A percentile compares a stretch with the other conserved stretches of the same genome.
phyloP scores from a whole-genome alignment of 2,113 vertebrate genomes.

The Phoxinus phoxinus region DNA sequence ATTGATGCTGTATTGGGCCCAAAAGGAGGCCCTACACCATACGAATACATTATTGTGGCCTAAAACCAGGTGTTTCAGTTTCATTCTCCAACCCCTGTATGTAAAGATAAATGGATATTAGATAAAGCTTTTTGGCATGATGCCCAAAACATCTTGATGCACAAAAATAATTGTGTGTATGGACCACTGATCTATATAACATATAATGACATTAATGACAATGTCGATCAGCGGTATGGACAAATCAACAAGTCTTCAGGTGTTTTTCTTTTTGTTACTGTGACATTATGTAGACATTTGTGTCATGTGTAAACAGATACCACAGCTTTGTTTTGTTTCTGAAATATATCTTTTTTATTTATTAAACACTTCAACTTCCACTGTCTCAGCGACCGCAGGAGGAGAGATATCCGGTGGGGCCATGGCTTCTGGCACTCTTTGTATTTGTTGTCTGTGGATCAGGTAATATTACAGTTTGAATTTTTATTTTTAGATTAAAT shows the following conservation, averaged over 20 bases:
- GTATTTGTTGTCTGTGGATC: constrained; percentile 85
- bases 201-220: no score
- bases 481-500: not conserved
- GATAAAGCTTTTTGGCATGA: not conserved
- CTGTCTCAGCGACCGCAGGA: constrained; percentile 78
- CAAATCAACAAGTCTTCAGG: not conserved
- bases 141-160: no score
- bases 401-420: constrained; percentile 84
- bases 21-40: no score
- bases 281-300: not conserved
- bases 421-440: constrained; percentile 82
- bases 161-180: not conserved
- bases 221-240: no score
- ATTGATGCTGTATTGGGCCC: no score
- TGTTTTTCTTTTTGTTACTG: not conserved
- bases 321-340: not conserved
- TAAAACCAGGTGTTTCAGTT: no score
- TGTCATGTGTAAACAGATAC: not conserved
- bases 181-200: no score
- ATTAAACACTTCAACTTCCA: constrained; percentile 45
- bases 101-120: no score
- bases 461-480: constrained; percentile 73
- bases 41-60: no score
- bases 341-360: not conserved
- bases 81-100: no score